These are phyloP conservation scores for Phytoseiulus persimilis DNA, from an alignment of 2,888 invertebrate genomes.

Conservation along the genomic window DNA sequence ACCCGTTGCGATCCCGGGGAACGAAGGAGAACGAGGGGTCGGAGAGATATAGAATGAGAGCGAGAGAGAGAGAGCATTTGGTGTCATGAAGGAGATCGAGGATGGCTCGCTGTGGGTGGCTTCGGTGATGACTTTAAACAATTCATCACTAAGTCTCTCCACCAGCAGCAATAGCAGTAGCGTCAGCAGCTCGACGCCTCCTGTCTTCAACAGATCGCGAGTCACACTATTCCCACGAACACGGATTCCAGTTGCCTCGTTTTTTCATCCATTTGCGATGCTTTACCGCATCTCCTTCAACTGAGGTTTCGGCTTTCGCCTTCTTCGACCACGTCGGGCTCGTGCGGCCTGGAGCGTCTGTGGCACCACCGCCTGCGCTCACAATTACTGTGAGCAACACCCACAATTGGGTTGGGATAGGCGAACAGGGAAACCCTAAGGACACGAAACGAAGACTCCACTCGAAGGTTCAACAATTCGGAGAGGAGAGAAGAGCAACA, in stretches of 20 bases:
- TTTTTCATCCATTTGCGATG: not conserved
- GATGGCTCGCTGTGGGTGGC: constrained; percentile 16
- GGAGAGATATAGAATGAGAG: constrained; percentile 11
- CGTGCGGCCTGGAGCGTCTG: not conserved
- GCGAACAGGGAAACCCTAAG: not conserved
- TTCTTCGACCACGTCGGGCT: not conserved
- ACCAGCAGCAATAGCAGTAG: not conserved
- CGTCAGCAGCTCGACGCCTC: constrained; percentile 24
- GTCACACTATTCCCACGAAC: not conserved
- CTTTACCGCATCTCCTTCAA: not conserved
- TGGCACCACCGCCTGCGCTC: not conserved
- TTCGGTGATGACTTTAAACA: constrained; percentile 37
- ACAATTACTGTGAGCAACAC: not conserved
- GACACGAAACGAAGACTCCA: not conserved
- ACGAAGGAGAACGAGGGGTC: not conserved
- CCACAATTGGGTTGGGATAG: not conserved
- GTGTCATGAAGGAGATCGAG: constrained; percentile 8
- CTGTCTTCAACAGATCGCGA: constrained; percentile 36
- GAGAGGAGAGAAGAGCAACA: not conserved
- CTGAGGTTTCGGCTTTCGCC: not conserved
- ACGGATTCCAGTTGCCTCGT: not conserved
- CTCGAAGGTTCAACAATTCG: not conserved
- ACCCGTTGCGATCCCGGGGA: not conserved
- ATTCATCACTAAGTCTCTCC: constrained; percentile 23
- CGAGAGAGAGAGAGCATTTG: constrained; percentile 10